Evolutionary conservation across 2,113 vertebrate species (phyloP).

Genomic region (Strigops habroptila): DNA sequence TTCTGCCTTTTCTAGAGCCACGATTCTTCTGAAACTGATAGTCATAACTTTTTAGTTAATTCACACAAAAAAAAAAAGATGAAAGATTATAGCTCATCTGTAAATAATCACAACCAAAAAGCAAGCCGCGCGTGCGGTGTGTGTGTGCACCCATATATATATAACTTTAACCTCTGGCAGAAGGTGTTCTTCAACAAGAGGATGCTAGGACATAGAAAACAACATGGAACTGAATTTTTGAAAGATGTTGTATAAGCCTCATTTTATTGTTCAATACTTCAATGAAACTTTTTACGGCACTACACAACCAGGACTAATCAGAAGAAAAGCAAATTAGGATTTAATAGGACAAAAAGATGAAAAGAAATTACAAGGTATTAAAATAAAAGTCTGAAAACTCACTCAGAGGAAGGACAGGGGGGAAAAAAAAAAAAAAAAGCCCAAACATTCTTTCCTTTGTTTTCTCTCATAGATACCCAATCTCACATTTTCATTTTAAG

Average conservation of each 20-base stretch:
- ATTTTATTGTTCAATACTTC: neutral
- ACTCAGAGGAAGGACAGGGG: neutral
- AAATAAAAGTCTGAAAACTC: neutral
- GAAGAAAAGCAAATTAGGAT: neutral
- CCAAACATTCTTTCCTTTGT: neutral
- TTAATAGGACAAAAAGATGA: neutral
- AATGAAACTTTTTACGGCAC: neutral
- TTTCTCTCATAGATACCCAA: neutral
- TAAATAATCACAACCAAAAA: neutral
- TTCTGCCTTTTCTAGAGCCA: neutral
- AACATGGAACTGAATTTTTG: neutral
- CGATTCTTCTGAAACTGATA: neutral
- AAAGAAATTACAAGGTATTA: neutral
- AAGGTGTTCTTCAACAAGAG: neutral
- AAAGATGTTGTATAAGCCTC: neutral
- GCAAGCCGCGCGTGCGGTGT: fast-evolving
- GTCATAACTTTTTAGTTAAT: neutral
- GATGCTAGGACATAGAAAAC: neutral
- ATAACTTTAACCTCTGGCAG: neutral
- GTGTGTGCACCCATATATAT: fast-evolving
- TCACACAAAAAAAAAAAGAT: neutral
- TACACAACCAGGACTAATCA: neutral
- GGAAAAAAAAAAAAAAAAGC: neutral
- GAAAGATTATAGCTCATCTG: neutral
- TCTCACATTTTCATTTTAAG: neutral